These are phyloP conservation scores for Albula goreensis DNA, from an alignment of 2,113 vertebrate genomes.

Conservation along the genomic window DNA sequence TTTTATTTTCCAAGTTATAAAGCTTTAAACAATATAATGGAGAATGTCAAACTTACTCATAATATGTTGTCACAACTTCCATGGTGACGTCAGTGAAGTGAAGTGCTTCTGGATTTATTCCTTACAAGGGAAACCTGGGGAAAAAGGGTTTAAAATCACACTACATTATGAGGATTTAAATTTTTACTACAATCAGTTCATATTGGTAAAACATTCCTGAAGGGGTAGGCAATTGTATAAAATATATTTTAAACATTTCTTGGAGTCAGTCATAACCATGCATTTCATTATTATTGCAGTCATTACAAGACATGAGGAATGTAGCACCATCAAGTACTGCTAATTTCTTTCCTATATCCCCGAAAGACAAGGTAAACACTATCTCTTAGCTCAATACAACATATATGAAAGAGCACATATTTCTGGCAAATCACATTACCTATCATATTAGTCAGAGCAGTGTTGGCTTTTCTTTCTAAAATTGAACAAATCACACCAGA, in stretches of 20 bases:
- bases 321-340: too few relatives aligned
- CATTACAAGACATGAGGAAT: too few relatives aligned
- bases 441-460: background rate
- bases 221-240: too few relatives aligned
- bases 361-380: background rate
- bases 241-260: too few relatives aligned
- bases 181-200: too few relatives aligned
- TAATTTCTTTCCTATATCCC: background rate
- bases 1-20: background rate
- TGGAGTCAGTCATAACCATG: too few relatives aligned
- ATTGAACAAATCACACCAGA: too few relatives aligned
- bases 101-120: background rate
- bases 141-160: background rate
- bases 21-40: background rate
- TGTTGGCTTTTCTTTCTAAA: background rate
- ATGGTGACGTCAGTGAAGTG: background rate
- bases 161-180: too few relatives aligned
- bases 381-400: background rate
- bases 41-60: background rate
- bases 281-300: too few relatives aligned
- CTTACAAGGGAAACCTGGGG: background rate
- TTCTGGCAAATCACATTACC: background rate
- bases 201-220: too few relatives aligned
- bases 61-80: background rate
- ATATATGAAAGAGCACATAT: background rate